These are phyloP conservation scores for Centruroides vittatus DNA, from an alignment of 1,140 invertebrate genomes.

Conservation along the genomic window DNA sequence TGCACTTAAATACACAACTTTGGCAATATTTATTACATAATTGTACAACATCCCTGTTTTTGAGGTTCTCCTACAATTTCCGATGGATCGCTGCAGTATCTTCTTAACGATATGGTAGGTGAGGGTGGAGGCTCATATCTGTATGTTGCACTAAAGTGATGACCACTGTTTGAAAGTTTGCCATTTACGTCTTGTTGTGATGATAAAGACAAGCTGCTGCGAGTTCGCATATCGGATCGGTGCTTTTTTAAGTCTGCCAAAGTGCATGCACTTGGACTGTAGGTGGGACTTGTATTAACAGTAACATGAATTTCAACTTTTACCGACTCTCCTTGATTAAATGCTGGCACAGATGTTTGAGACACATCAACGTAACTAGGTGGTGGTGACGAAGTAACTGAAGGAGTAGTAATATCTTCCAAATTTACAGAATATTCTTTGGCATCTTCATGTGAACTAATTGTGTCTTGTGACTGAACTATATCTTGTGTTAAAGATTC, in stretches of 20 bases:
- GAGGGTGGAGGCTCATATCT: conserved; percentile 21
- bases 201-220: conserved; percentile 7
- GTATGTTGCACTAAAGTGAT: conserved; percentile 11
- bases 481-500: no score
- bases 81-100: conserved; percentile 23
- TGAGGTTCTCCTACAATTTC: conserved; percentile 22
- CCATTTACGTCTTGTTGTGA: background rate
- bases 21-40: conserved; percentile 10
- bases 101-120: conserved; percentile 20
- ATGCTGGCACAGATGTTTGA: background rate
- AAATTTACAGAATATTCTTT: no score
- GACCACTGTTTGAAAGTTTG: background rate
- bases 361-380: no score
- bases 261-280: conserved; percentile 35
- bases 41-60: conserved; percentile 19
- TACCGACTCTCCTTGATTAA: conserved; percentile 16
- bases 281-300: conserved; percentile 30
- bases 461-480: no score
- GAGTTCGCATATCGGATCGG: conserved; percentile 36
- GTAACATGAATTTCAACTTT: conserved; percentile 26
- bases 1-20: no score
- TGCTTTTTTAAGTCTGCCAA: conserved; percentile 82
- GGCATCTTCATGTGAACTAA: no score
- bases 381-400: no score
- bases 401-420: no score